phyloP scores from a whole-genome alignment of 2,797 vertebrate genomes.

The Tarsius wallacei region DNA sequence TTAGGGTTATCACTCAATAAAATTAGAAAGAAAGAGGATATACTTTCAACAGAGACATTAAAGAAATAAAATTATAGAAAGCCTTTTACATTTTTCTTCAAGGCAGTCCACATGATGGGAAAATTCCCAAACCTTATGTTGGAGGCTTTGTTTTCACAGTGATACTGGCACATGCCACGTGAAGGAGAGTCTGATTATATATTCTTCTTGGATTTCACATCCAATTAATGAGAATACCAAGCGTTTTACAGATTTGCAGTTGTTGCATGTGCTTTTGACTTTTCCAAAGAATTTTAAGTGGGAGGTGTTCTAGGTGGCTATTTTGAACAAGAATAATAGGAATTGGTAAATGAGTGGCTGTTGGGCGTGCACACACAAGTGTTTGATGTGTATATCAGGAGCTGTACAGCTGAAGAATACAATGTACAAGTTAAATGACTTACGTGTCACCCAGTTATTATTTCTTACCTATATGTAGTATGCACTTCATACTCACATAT shows the following conservation, averaged over 20 bases:
- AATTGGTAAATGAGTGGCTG: not conserved
- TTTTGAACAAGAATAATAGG: not conserved
- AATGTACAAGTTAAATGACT: not conserved
- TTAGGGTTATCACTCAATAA: not conserved
- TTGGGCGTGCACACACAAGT: rapidly evolving
- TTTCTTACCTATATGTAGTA: not conserved
- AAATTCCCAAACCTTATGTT: rapidly evolving
- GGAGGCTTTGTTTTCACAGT: not conserved
- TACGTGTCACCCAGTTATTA: not conserved
- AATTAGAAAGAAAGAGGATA: not conserved
- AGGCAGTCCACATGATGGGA: not conserved
- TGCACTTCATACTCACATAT: no score
- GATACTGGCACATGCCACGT: not conserved
- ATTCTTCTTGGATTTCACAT: not conserved
- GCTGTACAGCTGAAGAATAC: not conserved
- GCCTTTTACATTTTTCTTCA: not conserved
- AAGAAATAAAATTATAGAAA: constrained; percentile 24
- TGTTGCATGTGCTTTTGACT: not conserved
- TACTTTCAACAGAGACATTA: not conserved
- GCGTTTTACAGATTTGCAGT: not conserved
- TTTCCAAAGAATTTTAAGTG: not conserved
- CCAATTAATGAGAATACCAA: not conserved
- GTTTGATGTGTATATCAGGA: not conserved
- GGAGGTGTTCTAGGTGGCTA: not conserved
- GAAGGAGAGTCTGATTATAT: not conserved